Percentiles rank a stretch among this genome's conserved stretches.
Conservation (phyloP, 2,797 vertebrate species). For the Mallotus villosus region DNA sequence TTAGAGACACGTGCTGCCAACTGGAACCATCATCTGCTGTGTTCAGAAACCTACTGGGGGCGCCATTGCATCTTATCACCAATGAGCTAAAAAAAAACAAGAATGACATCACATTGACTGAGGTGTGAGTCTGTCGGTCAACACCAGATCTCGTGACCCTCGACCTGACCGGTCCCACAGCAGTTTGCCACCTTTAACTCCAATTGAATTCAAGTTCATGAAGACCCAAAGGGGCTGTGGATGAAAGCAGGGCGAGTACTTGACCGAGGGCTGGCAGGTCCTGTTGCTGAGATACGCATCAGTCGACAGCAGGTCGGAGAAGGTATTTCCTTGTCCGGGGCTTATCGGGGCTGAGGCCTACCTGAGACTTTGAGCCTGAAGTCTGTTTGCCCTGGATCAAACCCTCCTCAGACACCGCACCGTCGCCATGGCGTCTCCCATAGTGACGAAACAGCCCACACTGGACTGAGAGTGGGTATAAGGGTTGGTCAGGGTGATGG, state of each 20-base stretch:
- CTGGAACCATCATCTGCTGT: background rate
- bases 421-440: conserved; percentile 43
- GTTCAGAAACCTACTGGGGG: background rate
- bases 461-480: too few species aligned
- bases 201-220: too few species aligned
- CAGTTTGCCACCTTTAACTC: background rate
- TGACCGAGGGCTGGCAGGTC: background rate
- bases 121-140: too few species aligned
- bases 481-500: too few species aligned
- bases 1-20: too few species aligned
- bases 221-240: background rate
- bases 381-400: conserved; percentile 36
- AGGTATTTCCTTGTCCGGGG: background rate
- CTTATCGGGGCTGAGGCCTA: conserved; percentile 1
- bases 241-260: background rate
- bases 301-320: background rate
- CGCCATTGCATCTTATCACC: background rate
- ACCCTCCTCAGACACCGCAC: conserved; percentile 33
- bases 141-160: too few species aligned
- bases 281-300: background rate
- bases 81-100: too few species aligned
- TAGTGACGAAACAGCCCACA: conserved; percentile 32
- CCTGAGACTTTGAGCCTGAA: conserved; percentile 19
- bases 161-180: too few species aligned
- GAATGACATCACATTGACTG: too few species aligned